Evolutionary conservation across 2,113 vertebrate species (phyloP).

Genomic region (Lepidothrix coronata): DNA sequence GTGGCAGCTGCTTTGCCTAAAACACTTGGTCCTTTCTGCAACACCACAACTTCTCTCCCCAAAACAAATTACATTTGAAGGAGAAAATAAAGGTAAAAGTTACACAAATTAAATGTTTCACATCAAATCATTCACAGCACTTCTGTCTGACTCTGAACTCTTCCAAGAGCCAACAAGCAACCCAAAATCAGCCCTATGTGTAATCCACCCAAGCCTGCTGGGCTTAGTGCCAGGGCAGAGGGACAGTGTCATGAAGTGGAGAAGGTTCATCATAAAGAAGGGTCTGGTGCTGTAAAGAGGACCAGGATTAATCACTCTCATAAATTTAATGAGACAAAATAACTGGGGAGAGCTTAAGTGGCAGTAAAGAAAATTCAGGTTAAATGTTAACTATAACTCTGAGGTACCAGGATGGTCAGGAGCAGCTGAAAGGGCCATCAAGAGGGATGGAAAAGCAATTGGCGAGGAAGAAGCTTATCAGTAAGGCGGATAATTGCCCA

Average conservation of each 20-base stretch:
- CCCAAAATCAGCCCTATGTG: not conserved
- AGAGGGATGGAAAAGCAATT: not conserved
- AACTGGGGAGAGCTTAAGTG: not conserved
- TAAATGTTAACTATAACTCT: not conserved
- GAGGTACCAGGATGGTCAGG: not conserved
- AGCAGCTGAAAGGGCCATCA: not conserved
- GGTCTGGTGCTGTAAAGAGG: not conserved
- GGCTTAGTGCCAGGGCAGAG: not conserved
- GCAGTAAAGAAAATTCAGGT: not conserved
- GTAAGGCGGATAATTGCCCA: not conserved
- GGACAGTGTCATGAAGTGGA: not conserved
- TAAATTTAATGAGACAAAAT: not conserved
- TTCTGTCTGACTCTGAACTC: not conserved
- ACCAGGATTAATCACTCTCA: not conserved
- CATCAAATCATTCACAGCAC: not conserved
- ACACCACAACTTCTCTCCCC: not conserved
- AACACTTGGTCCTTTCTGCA: not conserved
- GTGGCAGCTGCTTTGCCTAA: not conserved
- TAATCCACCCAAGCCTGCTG: not conserved
- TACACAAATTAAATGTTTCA: not conserved
- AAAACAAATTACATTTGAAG: not conserved
- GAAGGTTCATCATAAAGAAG: not conserved
- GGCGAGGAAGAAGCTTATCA: not conserved
- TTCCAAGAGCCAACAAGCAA: not conserved
- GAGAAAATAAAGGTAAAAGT: not conserved